Percentiles rank a stretch among this genome's conserved stretches.
Conservation (phyloP, 2,888 invertebrate species). For the Charanyca ferruginea region DNA sequence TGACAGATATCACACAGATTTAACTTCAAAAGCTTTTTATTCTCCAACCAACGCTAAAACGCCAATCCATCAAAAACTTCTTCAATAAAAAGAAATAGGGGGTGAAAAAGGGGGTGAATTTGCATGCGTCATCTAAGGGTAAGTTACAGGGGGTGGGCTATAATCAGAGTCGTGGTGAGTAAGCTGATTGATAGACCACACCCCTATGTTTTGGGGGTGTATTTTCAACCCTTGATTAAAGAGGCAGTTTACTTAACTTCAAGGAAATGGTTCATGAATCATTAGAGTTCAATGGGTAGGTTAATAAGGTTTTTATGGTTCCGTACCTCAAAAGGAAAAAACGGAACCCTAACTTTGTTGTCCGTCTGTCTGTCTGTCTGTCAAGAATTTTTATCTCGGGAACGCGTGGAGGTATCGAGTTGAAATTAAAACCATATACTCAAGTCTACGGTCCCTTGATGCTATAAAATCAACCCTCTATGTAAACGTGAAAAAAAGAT, state of each 20-base stretch:
- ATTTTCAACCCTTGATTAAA: constrained; percentile 57
- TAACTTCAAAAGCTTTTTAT: constrained; percentile 48
- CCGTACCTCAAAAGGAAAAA: no score
- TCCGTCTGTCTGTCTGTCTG: no score
- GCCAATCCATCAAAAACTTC: constrained; percentile 61
- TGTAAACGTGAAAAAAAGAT: no score
- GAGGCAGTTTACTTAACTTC: constrained; percentile 54
- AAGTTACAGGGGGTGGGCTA: constrained; percentile 58
- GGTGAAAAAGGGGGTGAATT: constrained; percentile 54
- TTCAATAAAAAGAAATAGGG: constrained; percentile 59
- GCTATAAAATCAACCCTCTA: no score
- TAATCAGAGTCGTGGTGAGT: constrained; percentile 64
- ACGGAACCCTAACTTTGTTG: no score
- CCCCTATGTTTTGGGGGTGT: constrained; percentile 57
- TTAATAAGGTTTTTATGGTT: constrained; percentile 20
- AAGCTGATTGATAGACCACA: constrained; percentile 66
- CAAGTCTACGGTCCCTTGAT: no score
- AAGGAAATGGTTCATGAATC: constrained; percentile 55
- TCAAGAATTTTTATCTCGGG: no score
- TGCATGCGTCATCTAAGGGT: constrained; percentile 67
- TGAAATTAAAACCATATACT: no score
- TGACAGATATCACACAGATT: constrained; percentile 50
- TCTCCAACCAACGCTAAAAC: constrained; percentile 45
- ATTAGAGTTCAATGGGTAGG: constrained; percentile 36
- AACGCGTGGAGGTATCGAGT: no score